phyloP scores from a whole-genome alignment of 2,797 vertebrate species.

The Poliocrania exsul region DNA sequence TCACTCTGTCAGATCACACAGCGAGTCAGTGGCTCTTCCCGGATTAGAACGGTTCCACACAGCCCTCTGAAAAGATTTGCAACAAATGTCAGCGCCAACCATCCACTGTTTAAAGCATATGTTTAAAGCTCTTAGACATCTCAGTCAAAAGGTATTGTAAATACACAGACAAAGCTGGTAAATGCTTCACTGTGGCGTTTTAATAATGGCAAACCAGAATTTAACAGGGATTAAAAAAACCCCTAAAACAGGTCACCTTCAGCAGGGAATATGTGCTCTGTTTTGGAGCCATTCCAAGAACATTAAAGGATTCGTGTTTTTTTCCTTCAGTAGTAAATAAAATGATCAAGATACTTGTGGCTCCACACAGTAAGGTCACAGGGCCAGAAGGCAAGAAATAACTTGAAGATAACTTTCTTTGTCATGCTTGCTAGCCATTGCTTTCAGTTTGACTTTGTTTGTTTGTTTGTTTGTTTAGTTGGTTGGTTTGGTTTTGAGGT shows the following conservation, averaged over 20 bases:
- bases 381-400: neutral
- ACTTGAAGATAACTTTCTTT: neutral
- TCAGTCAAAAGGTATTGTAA: conserved; percentile 73
- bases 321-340: neutral
- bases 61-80: conserved; percentile 66
- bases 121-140: conserved; percentile 66
- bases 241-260: neutral
- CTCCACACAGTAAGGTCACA: neutral
- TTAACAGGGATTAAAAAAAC: neutral
- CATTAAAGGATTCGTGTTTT: neutral
- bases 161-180: conserved; percentile 60
- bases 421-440: neutral
- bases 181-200: conserved; percentile 17
- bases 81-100: conserved; percentile 64
- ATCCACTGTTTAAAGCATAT: conserved; percentile 58
- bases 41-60: conserved; percentile 65
- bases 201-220: conserved; percentile 3
- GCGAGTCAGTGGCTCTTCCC: conserved; percentile 66
- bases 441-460: neutral
- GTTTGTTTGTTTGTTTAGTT: neutral
- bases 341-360: neutral
- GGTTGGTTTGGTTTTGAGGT: neutral
- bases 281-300: neutral
- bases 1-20: conserved; percentile 75
- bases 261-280: neutral